Conservation (phyloP, 1,140 invertebrate genomes). For the Cyphomyrmex costatus region DNA sequence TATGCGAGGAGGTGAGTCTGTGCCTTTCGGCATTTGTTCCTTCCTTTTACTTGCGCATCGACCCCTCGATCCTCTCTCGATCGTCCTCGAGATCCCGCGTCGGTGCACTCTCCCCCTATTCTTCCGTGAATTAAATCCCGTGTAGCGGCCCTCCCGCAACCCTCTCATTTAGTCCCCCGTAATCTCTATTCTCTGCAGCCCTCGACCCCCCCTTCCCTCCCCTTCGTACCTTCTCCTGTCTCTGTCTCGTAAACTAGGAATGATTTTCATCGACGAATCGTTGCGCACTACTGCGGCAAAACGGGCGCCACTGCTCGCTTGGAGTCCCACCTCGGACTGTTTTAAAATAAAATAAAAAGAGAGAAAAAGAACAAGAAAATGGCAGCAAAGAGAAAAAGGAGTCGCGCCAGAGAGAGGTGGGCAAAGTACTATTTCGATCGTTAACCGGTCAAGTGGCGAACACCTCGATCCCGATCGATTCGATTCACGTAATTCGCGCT, state of each 20-base stretch:
- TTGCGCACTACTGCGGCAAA: constrained; percentile 61
- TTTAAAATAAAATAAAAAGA: constrained; percentile 5
- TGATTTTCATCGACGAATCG: constrained; percentile 56
- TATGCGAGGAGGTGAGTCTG: constrained; percentile 98
- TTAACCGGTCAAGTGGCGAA: constrained; percentile 47
- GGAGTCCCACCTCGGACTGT: constrained; percentile 54
- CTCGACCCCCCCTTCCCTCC: no score
- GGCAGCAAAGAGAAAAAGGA: constrained; percentile 26
- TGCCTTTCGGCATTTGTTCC: constrained; percentile 56
- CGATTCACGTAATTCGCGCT: neutral
- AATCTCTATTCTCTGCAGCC: neutral
- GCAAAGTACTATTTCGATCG: constrained; percentile 73
- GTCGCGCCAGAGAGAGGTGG: constrained; percentile 71
- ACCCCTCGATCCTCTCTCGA: constrained; percentile 71
- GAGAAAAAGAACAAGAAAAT: constrained; percentile 1
- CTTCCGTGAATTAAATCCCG: constrained; percentile 19
- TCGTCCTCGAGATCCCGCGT: constrained; percentile 72
- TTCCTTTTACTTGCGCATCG: constrained; percentile 67
- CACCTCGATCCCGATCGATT: neutral
- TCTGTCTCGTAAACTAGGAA: constrained; percentile 57
- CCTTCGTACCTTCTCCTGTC: neutral
- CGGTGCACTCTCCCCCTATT: constrained; percentile 38
- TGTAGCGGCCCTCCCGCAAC: constrained; percentile 7
- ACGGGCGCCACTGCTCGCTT: constrained; percentile 61
- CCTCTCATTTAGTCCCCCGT: neutral